phyloP scores from a whole-genome alignment of 1,140 invertebrate genomes.

The Asobara japonica region DNA sequence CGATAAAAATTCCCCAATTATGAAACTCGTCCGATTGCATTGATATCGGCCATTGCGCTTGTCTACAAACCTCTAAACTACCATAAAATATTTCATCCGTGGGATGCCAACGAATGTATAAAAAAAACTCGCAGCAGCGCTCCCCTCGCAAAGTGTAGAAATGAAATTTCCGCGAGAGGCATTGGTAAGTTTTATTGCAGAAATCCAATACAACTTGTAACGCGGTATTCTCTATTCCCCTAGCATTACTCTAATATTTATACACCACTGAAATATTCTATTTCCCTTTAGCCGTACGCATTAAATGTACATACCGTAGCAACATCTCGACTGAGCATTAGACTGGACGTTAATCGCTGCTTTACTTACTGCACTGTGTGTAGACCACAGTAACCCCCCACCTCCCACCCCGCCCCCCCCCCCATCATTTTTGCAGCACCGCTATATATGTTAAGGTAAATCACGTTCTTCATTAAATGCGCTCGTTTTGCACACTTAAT shows the following conservation, averaged over 20 bases:
- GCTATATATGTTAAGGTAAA: slow-evolving; percentile 2
- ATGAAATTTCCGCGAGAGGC: slow-evolving; percentile 4
- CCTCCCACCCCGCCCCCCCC: background rate
- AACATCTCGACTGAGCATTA: slow-evolving; percentile 19
- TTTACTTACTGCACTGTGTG: slow-evolving; percentile 20
- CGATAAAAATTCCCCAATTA: too few species aligned
- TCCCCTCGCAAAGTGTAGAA: slow-evolving; percentile 9
- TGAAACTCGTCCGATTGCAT: too few species aligned
- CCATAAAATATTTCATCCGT: too few species aligned
- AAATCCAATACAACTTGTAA: background rate
- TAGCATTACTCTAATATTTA: background rate
- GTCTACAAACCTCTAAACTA: too few species aligned
- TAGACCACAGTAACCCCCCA: background rate
- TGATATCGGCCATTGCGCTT: too few species aligned
- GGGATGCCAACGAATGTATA: background rate
- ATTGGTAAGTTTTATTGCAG: background rate
- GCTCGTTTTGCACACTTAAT: slow-evolving; percentile 11
- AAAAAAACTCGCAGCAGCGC: background rate
- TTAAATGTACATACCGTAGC: slow-evolving; percentile 23
- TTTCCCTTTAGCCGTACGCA: slow-evolving; percentile 18
- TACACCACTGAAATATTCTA: slow-evolving; percentile 11
- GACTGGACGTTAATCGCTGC: slow-evolving; percentile 26
- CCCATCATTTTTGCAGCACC: background rate
- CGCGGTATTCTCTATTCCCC: background rate
- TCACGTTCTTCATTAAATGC: slow-evolving; percentile 20